Base-by-base conservation (phyloP, 2,113 vertebrate genomes). In the Hippoglossus stenolepis region DNA sequence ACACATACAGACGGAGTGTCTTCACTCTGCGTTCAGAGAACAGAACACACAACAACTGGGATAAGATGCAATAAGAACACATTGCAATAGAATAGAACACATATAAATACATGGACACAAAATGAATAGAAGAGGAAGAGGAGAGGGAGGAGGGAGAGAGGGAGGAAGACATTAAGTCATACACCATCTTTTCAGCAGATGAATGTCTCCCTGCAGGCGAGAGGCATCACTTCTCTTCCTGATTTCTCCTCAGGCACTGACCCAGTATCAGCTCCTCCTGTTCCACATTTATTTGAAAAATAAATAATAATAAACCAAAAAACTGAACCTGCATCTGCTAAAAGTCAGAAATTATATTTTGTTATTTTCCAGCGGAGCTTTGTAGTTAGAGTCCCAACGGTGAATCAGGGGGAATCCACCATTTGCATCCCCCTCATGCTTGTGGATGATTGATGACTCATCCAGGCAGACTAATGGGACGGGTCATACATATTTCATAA, bases 381-480 rank as follows among this genome's bases (percentile, higher is more conserved):
- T 28, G 28, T 28, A 28, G 28, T 28, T 28, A 5, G 28, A 28
- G 28, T 5, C 28, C 28, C 28, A 28, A 28, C 28, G 43, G 47
- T 49, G 15, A 18, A 74, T 66, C 10, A 31, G 38, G 24, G 45
- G 47, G 31, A n/a, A 14, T 77, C 17, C 4, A 58, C 54, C 51
- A 13, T 68, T 82, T 60, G 64, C 7, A 0, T 59, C 23, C 49
- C n/a, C 14, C 40, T 53, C 8, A 4, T 43, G 14, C 47, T 51
- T 8, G 49, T 10, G 53, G 61, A 77, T 80, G 85, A 89, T 80
- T 86, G 86, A 90, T 75, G 82, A 87, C 53, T 90, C 63, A 73
- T 74, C 63, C 47, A 60, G 23, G 63, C 62, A 76, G 73, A 85
- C 68, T 68, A 89, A 85, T 78, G 75, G 73, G 71, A 73, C 13